Evolutionary conservation across 2,113 vertebrate species (phyloP), one percentile per base, ranked within the genome.

Genomic region (Piprites chloris): DNA sequence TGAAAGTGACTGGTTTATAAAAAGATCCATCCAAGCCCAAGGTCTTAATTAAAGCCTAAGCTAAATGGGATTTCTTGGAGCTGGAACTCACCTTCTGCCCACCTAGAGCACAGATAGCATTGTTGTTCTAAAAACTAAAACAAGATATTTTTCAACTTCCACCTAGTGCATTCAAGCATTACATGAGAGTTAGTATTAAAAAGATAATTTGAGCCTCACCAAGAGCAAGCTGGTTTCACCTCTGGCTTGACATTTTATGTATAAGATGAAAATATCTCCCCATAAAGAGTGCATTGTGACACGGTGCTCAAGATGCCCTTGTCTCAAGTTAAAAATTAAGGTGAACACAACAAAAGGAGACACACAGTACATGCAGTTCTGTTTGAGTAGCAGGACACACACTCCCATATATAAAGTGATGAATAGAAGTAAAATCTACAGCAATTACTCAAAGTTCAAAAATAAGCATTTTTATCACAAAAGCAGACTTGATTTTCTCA

Each of bases 31-130:
- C 23, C 44, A 83, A 77, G 41, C 2, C 9, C 46, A 81, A 78
- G 26, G 35, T 55, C 61, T 81, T 87, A 58, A 85, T 49, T 78
- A 53, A 87, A 85, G 46, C 20, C 47, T 78, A 58, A 84, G 66
- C 6, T 33, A 78, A 50, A 28, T 1, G 7, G 15, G 19, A 16
- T 11, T 17, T 41, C 83, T 71, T 47, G 4, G 46, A 41, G 65
- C 28, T 55, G 32, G 9, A 90, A 67, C 22, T 79, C 50, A 49
- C 28, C 11, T 73, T 50, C 41, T 59, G 30, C 11, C 83, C 26
- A 66, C 20, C 13, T 27, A 47, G 21, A 84, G 9, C 7, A 12
- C 1, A 15, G n/a, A 76, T 0, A 56, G 18, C 39, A 56, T 1
- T 67, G 33, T 14, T 52, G 8, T 19, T 76, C 23, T 76, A 32